Conservation (phyloP, 2,888 invertebrate species). For the Euplagia quadripunctaria region DNA sequence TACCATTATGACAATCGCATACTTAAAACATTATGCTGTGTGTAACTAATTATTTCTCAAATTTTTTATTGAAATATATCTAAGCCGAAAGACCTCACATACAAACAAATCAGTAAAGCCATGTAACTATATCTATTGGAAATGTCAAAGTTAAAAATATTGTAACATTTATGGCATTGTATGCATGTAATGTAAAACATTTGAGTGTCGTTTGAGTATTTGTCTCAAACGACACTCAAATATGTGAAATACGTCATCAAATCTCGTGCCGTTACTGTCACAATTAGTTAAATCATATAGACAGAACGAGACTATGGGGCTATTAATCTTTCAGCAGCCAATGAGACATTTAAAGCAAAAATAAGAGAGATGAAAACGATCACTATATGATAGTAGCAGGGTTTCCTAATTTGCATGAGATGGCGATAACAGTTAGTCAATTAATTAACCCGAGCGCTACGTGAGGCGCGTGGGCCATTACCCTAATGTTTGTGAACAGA, state of each 20-base stretch:
- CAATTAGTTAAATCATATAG: neutral
- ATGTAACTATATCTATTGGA: neutral
- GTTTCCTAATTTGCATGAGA: neutral
- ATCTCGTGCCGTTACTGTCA: neutral
- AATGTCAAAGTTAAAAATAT: neutral
- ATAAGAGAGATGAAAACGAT: neutral
- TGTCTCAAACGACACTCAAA: neutral
- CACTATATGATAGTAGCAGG: neutral
- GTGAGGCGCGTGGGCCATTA: conserved; percentile 16
- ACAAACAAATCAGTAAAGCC: neutral
- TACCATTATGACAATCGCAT: too few species aligned
- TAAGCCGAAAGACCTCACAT: too few species aligned
- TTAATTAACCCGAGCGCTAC: conserved; percentile 12
- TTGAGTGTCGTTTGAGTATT: too few species aligned
- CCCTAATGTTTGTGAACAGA: conserved; percentile 25
- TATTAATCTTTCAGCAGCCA: neutral
- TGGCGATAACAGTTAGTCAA: conserved; percentile 11
- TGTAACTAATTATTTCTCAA: too few species aligned
- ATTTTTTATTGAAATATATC: too few species aligned
- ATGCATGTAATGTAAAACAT: too few species aligned
- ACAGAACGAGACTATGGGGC: neutral
- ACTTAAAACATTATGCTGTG: too few species aligned
- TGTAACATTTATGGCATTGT: too few species aligned
- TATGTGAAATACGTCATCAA: neutral
- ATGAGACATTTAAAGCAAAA: neutral